Evolutionary conservation across 2,888 invertebrate genomes (phyloP), one percentile per base, ranked within the genome.

Genomic region (Dynastes hyllus): DNA sequence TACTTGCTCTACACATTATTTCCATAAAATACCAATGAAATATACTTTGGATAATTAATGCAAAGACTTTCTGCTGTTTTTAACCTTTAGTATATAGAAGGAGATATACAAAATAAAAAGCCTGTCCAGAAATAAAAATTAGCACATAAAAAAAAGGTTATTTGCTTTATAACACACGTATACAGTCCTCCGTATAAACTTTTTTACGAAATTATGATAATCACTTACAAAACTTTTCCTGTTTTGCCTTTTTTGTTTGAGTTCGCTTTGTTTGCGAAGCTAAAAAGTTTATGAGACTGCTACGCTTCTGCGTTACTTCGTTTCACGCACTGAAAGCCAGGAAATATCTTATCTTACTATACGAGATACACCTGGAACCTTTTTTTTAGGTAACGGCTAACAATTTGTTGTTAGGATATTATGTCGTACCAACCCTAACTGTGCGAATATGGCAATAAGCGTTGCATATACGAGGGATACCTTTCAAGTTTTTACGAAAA

Each of bases 301-400:
- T 73, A 58, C 73, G 55, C 40, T 80, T 81, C 79, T 79, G 78
- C 80, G 82, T 84, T 84, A 83, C 84, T 83, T 81, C 81, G 81
- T 82, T 83, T 83, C 83, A 85, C 83, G 84, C 84, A 83, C 82
- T 82, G 81, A 83, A 83, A 83, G 82, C 80, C 78, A 82, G 16
- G 29, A 32, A 70, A 53, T 32, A 70, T 58, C 45, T 45, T 45
- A n/a, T 55, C 53, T 53, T 53, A 40, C 55, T 11, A 16, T 37
- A 22, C 16, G 45, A 45, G 22, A 45, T 67, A 50, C 27, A 50
- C 27, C 37, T 65, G 65, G 32, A 65, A 37, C 65, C 16, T 8
- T n/a, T 65, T 65, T 65, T 32, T 22, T 37, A 65, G 29, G 13
- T 65, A 65, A 65, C 32, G 29, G 37, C 13, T n/a, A 32, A 37